Conservation (phyloP, 2,888 invertebrate species). For the Antheraea yamamai region DNA sequence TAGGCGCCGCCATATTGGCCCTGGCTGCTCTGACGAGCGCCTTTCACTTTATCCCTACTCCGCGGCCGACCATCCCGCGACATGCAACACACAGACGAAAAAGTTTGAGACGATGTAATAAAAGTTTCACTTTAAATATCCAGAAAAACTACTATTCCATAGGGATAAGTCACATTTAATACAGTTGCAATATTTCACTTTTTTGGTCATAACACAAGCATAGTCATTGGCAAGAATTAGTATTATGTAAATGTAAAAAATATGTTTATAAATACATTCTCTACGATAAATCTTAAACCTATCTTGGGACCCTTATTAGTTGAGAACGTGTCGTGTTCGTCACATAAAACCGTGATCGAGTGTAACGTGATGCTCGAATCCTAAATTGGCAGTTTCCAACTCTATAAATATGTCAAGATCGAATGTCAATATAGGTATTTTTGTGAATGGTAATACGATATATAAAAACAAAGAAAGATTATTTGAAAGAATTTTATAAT, state of each 20-base stretch:
- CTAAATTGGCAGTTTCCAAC: conserved; percentile 58
- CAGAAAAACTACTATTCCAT: no score
- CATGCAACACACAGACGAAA: no score
- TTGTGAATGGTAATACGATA: neutral
- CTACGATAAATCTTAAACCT: conserved; percentile 5
- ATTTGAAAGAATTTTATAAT: neutral
- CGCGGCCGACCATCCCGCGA: no score
- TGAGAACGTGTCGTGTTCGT: conserved; percentile 34
- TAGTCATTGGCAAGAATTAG: neutral
- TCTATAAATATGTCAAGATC: conserved; percentile 43
- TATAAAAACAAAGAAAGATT: no score
- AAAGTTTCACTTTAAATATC: no score
- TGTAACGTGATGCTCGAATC: conserved; percentile 45
- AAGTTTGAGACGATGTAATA: no score
- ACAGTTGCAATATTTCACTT: no score
- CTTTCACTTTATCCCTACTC: no score
- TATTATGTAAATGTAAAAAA: neutral
- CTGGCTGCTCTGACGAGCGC: no score
- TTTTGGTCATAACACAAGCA: neutral
- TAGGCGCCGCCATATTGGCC: no score
- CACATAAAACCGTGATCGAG: conserved; percentile 40
- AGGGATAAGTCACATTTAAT: no score
- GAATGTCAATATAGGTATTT: conserved; percentile 7
- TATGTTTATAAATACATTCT: neutral
- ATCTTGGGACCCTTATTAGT: conserved; percentile 17